phyloP scores from a whole-genome alignment of 2,888 invertebrate genomes.

The Agrilus biguttatus region DNA sequence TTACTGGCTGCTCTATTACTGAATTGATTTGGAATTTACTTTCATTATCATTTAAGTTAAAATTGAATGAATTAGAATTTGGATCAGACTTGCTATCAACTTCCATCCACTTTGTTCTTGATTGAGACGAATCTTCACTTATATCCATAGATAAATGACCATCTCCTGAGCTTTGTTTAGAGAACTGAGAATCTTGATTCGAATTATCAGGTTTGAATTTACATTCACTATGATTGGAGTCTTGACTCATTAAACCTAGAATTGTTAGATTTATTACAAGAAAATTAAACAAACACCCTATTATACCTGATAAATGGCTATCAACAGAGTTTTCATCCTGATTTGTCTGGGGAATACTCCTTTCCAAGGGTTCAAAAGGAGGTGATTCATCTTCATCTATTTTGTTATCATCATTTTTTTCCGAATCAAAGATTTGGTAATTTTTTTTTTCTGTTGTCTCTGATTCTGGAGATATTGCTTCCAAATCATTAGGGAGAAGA shows the following conservation, averaged over 20 bases:
- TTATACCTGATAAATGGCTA: conserved; percentile 43
- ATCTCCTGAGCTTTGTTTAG: conserved; percentile 43
- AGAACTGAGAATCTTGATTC: conserved; percentile 45
- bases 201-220: conserved; percentile 21
- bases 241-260: conserved; percentile 36
- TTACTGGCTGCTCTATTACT: too few relatives aligned
- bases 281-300: conserved; percentile 17
- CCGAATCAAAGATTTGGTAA: conserved; percentile 19
- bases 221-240: conserved; percentile 26
- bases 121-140: conserved; percentile 18
- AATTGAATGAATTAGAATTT: neutral
- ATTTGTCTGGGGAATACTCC: conserved; percentile 19
- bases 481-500: conserved; percentile 60
- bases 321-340: conserved; percentile 41
- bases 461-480: conserved; percentile 70
- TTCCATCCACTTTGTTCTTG: conserved; percentile 4
- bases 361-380: conserved; percentile 47
- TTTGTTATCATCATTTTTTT: conserved; percentile 33
- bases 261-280: neutral
- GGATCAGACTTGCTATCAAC: neutral
- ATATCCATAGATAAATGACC: conserved; percentile 36
- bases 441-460: conserved; percentile 36
- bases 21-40: conserved; percentile 3
- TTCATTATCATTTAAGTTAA: conserved; percentile 3
- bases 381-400: conserved; percentile 51